A percentile compares a stretch with the other conserved stretches of the same genome.
These are phyloP conservation scores for Drosophila mimetica DNA, from an alignment of 2,888 invertebrate species.

Conservation along the genomic window DNA sequence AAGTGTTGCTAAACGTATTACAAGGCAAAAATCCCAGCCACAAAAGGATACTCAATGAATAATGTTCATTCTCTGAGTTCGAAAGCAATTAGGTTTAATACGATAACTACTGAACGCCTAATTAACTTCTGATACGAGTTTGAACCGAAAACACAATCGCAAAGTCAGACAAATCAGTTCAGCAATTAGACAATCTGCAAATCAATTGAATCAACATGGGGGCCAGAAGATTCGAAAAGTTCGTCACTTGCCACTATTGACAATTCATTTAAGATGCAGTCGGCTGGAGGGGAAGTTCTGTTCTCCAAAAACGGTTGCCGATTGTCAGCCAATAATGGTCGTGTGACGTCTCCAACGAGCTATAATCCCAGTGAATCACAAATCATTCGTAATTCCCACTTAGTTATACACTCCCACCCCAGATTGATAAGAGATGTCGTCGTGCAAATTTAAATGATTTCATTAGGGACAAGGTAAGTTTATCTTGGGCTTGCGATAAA, in stretches of 20 bases:
- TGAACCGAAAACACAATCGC: not conserved
- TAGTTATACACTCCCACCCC: not conserved
- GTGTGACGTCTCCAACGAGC: slow-evolving; percentile 21
- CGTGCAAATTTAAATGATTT: slow-evolving; percentile 29
- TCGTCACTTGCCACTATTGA: slow-evolving; percentile 15
- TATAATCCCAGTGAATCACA: slow-evolving; percentile 21
- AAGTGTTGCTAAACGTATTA: not conserved
- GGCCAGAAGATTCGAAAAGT: slow-evolving; percentile 12
- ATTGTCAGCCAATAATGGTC: slow-evolving; percentile 29
- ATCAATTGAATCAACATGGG: slow-evolving; percentile 39
- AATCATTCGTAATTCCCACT: slow-evolving; percentile 2
- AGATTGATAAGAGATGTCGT: slow-evolving; percentile 30
- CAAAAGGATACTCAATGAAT: not conserved
- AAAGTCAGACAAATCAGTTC: slow-evolving; percentile 12
- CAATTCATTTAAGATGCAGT: slow-evolving; percentile 20
- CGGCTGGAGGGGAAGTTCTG: slow-evolving; percentile 1
- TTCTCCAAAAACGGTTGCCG: slow-evolving; percentile 27
- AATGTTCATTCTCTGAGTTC: not conserved
- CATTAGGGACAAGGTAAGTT: slow-evolving; percentile 45
- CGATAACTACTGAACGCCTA: not conserved
- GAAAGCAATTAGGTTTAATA: too few species aligned
- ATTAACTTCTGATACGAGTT: slow-evolving; percentile 1
- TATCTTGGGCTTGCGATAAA: slow-evolving; percentile 41
- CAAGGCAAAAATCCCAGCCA: too few species aligned
- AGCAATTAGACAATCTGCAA: slow-evolving; percentile 35